Conservation (phyloP, 2,888 invertebrate genomes). For the Caradrina kadenii region DNA sequence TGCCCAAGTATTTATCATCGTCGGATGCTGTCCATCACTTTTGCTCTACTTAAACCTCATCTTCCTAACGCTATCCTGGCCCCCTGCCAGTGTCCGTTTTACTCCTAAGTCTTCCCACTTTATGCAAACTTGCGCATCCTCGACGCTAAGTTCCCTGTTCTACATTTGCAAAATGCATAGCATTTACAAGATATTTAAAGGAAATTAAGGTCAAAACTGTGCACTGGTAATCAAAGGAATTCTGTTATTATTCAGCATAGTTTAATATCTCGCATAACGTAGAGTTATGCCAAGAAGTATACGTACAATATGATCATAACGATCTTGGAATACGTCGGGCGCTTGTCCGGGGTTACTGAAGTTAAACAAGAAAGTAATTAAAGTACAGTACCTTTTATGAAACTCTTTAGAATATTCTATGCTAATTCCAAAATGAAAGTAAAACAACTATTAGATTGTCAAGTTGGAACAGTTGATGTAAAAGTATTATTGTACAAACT, state of each 20-base stretch:
- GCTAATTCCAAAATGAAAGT: slow-evolving; percentile 40
- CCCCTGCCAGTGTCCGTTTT: slow-evolving; percentile 35
- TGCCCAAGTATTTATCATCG: slow-evolving; percentile 8
- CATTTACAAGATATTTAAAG: slow-evolving; percentile 48
- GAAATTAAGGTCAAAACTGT: slow-evolving; percentile 52
- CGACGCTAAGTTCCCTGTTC: slow-evolving; percentile 4
- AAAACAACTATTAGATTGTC: slow-evolving; percentile 33
- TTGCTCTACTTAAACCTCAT: slow-evolving; percentile 23
- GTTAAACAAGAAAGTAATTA: slow-evolving; percentile 27
- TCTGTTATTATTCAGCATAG: slow-evolving; percentile 53
- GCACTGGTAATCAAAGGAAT: slow-evolving; percentile 57
- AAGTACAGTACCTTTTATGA: slow-evolving; percentile 13
- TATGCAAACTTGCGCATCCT: slow-evolving; percentile 18
- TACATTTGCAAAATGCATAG: slow-evolving; percentile 43
- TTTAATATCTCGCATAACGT: slow-evolving; percentile 55
- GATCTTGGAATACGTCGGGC: slow-evolving; percentile 40
- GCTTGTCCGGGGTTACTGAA: slow-evolving; percentile 18
- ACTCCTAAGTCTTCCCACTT: slow-evolving; percentile 21
- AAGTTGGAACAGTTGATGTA: slow-evolving; percentile 16
- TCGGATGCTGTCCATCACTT: slow-evolving; percentile 21
- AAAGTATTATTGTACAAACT: slow-evolving; percentile 31
- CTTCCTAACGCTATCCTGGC: slow-evolving; percentile 26
- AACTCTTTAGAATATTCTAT: slow-evolving; percentile 22
- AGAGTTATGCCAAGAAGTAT: slow-evolving; percentile 55
- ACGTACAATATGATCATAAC: slow-evolving; percentile 34